A percentile compares a stretch with the other conserved stretches of the same genome.
phyloP scores from a whole-genome alignment of 2,888 invertebrate genomes.

The Drosophila austrosaltans region DNA sequence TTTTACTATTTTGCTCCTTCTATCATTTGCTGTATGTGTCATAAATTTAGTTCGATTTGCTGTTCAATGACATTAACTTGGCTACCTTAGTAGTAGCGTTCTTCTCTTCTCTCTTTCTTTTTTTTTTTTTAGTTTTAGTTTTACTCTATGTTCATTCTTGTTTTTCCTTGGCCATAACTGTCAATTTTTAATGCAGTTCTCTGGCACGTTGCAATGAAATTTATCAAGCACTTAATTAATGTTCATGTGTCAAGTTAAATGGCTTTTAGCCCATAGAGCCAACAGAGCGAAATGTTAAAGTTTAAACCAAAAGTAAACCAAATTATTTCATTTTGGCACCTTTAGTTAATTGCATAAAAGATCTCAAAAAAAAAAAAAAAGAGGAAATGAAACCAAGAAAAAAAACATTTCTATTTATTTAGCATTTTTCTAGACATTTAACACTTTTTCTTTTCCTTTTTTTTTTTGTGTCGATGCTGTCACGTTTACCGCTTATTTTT shows the following conservation, averaged over 20 bases:
- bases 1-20: slow-evolving; percentile 39
- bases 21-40: slow-evolving; percentile 58
- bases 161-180: slow-evolving; percentile 60
- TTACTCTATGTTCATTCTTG: slow-evolving; percentile 47
- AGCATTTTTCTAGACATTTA: slow-evolving; percentile 31
- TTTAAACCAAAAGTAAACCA: background rate
- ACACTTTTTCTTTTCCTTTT: slow-evolving; percentile 52
- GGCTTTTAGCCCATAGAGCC: slow-evolving; percentile 1
- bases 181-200: slow-evolving; percentile 69
- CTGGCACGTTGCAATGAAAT: slow-evolving; percentile 65
- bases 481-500: slow-evolving; percentile 73
- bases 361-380: slow-evolving; percentile 4
- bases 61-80: slow-evolving; percentile 72
- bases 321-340: slow-evolving; percentile 2
- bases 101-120: slow-evolving; percentile 25
- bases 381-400: slow-evolving; percentile 53
- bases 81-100: slow-evolving; percentile 27
- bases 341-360: background rate
- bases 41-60: slow-evolving; percentile 79
- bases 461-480: slow-evolving; percentile 36
- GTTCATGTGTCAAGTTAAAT: slow-evolving; percentile 40
- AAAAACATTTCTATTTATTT: slow-evolving; percentile 59
- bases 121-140: slow-evolving; percentile 34
- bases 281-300: slow-evolving; percentile 4
- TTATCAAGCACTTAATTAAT: slow-evolving; percentile 73